Base-by-base conservation (phyloP, 2,888 invertebrate species). In the Megaustenia siamemsis region DNA sequence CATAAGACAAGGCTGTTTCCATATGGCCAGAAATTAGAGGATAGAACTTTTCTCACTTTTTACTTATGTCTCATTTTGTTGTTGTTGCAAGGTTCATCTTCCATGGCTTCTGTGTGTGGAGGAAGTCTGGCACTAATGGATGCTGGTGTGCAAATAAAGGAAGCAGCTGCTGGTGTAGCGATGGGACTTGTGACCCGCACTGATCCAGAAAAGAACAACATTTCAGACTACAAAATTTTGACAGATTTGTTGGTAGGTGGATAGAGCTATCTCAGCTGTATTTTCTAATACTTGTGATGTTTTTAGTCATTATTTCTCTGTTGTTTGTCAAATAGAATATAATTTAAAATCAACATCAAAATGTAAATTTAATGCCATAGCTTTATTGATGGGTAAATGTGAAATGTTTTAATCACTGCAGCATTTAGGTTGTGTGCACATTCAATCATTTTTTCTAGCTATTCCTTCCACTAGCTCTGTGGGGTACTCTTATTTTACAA, bases 61-160 rank as follows among this genome's bases (percentile, higher is more conserved):
- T 28, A n/a, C 8, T 45, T 45, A 45, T 45, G 8, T 45, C 28
- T 12, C 2, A 28, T 10, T 73, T 49, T 73, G 4, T 4, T 66
- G n/a, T 32, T 73, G 21, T 8, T 73, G 3, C 49, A 94, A 97
- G 97, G 98, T 0, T 99, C 99, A 0, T 99, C 99, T 83, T 99
- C 99, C 0, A 99, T 99, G 99, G 99, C 99, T 32, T 97, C 98
- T 32, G 97, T 99, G 8, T 99, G 99, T 94, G 99, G 97, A 0
- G 99, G 99, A 0, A 97, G 97, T 88, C 94, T 99, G 89, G 99
- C 99, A 0, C 95, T 99, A 49, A 96, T 98, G 96, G 99, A 99
- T 95, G 99, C 99, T 15, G 99, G 99, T 0, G 97, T 99, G 6
- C 96, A 96, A 0, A 95, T 99, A 76, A 92, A 95, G 0, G 95